Evolutionary conservation across 2,888 invertebrate genomes (phyloP), one percentile per base, ranked within the genome.

Genomic region (Cartodere bifasciata): DNA sequence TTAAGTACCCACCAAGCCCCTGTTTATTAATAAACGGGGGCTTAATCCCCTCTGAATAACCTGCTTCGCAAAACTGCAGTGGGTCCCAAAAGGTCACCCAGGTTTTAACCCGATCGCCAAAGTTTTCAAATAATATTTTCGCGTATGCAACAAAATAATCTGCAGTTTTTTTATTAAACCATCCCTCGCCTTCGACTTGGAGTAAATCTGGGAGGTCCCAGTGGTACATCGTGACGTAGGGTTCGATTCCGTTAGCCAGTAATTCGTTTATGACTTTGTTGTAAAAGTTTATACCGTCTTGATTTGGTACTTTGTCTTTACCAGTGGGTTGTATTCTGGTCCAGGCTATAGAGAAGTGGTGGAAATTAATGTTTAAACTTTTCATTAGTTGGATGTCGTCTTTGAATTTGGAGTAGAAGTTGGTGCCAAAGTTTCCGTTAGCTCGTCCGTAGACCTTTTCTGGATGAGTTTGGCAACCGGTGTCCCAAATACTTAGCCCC

Each of bases 201-300:
- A 52, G 16, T 4, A 23, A n/a, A 36, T 48, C 46, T 1, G 52
- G 53, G 7, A 46, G 28, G 32, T 53, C 52, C 50, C 53, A 53
- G 35, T 60, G 56, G 39, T 49, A 56, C 11, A 58, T 41, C 1
- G 53, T 52, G 1, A 63, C 52, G 39, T 60, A 45, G 4, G 72
- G 71, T 31, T 53, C 46, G 32, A 80, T 72, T 9, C 63, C 64
- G 30, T 65, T 62, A 1, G 55, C 62, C 7, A 75, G 39, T 3
- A 86, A 63, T 44, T 72, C 77, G 43, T 80, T 63, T 29, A 85
- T 75, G 23, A 87, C 56, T 41, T 75, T 69, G 45, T 70, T 74
- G 54, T 87, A 87, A 56, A 84, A 83, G 31, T 70, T 58, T 9
- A 86, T 64, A 11, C 82, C 86, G 2, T 67, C 63, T 22, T 65